Base-by-base conservation (phyloP, 2,888 invertebrate genomes). In the Gari tellinella region DNA sequence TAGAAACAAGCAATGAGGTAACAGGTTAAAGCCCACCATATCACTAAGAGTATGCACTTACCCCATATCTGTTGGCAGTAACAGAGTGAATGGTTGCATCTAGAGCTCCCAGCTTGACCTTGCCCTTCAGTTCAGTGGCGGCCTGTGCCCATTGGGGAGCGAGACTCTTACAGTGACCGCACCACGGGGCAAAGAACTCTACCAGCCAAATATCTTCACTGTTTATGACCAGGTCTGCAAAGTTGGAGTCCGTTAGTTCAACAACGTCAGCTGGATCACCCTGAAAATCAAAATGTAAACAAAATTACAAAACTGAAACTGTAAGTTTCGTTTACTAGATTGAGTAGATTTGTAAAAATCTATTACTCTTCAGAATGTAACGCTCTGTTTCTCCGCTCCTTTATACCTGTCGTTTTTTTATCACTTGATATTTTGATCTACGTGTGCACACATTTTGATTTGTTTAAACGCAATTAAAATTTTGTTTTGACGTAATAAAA, bases 191-290 rank as follows among this genome's bases (percentile, higher is more conserved):
- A 92, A 95, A 99, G 94, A 99, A 99, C 93, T 99, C 99, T 1
- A 99, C 97, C 83, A 99, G 93, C 98, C 99, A 99, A 92, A 98
- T 94, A 89, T 99, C 99, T 17, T 99, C 97, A 53, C 97, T 97
- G 84, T 97, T 94, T 83, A 99, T 91, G 17, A 99, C 99, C 62
- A 96, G 92, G 91, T 96, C 95, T 80, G 98, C 96, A 92, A 99
- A 99, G 94, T 99, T 99, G 79, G 95, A 94, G 91, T 99, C 99
- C 0, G 99, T 99, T 76, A 99, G 93, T 89, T 97, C 97, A 82
- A 99, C 93, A 19, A 99, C 99, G 55, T 82, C 88, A 41, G 92
- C 76, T 90, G 43, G 87, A 79, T 79, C 91, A 25, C 72, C 67
- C 78, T 81, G 72, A 19, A 52, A 43, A 17, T 23, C 17, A 31